These are phyloP conservation scores for Mycalesis mineus DNA, from an alignment of 2,888 invertebrate species.

Conservation along the genomic window DNA sequence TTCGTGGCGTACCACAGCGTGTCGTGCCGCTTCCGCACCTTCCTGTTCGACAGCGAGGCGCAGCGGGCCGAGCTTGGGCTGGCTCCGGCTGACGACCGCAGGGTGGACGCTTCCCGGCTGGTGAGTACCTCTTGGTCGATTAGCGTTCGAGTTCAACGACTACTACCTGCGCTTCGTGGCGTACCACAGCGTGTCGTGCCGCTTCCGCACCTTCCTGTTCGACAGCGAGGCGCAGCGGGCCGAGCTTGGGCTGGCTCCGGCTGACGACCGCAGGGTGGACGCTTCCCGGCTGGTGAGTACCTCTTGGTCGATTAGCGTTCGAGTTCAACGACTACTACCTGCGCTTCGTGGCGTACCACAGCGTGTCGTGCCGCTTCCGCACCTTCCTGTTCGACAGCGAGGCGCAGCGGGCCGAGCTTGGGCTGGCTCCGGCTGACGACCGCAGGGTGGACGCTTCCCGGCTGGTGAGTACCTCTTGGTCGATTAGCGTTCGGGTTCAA, in stretches of 20 bases:
- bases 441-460: conserved; percentile 79
- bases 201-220: conserved; percentile 96
- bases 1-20: conserved; percentile 98
- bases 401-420: conserved; percentile 91
- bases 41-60: conserved; percentile 95
- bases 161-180: conserved; percentile 96
- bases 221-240: conserved; percentile 96
- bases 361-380: conserved; percentile 95
- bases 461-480: conserved; percentile 39
- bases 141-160: conserved; percentile 98
- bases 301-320: conserved; percentile 95
- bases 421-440: conserved; percentile 90
- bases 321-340: conserved; percentile 98
- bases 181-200: conserved; percentile 96
- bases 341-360: conserved; percentile 96
- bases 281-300: conserved; percentile 47
- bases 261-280: conserved; percentile 86
- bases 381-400: conserved; percentile 97
- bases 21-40: conserved; percentile 96
- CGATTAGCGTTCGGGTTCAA: conserved; percentile 98
- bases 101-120: conserved; percentile 71
- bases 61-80: conserved; percentile 93
- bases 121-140: conserved; percentile 79
- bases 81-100: conserved; percentile 89
- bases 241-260: conserved; percentile 90